A percentile compares a stretch with the other conserved stretches of the same genome.
phyloP scores from a whole-genome alignment of 2,797 vertebrate genomes.

The Catostomus latipinnis region DNA sequence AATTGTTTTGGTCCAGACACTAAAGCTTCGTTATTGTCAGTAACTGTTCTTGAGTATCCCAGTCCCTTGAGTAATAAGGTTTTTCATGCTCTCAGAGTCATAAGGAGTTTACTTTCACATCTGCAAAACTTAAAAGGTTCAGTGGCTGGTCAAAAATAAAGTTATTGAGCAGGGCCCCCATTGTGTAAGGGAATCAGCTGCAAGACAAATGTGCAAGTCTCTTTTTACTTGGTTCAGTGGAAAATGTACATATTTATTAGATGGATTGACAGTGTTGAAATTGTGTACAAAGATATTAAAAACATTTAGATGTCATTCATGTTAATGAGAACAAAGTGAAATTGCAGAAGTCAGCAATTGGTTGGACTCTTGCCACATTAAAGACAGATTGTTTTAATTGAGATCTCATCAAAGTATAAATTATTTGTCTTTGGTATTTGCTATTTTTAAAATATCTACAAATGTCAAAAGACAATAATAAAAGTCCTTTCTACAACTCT shows the following conservation, averaged over 20 bases:
- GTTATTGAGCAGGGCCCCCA: conserved; percentile 67
- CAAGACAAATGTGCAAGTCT: conserved; percentile 75
- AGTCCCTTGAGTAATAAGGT: conserved; percentile 24
- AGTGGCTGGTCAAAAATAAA: conserved; percentile 74
- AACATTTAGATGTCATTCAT: background rate
- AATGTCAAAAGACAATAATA: no score
- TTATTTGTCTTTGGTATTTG: background rate
- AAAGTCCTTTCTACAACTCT: no score
- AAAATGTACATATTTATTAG: conserved; percentile 40
- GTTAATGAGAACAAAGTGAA: background rate
- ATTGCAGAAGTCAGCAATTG: no score
- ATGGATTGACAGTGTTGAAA: background rate
- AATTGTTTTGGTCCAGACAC: conserved; percentile 58
- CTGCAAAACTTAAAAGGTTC: conserved; percentile 75
- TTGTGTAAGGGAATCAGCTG: conserved; percentile 77
- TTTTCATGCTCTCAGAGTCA: conserved; percentile 45
- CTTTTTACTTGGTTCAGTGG: conserved; percentile 55
- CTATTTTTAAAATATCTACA: background rate
- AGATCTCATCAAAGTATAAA: background rate
- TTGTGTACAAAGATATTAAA: background rate
- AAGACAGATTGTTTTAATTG: background rate
- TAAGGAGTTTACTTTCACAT: conserved; percentile 73
- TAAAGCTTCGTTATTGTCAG: conserved; percentile 20
- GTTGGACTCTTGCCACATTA: background rate
- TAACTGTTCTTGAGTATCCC: conserved; percentile 15